These are phyloP conservation scores for Oenanthe oenanthe DNA, from an alignment of 2,113 vertebrate genomes.

Conservation along the genomic window DNA sequence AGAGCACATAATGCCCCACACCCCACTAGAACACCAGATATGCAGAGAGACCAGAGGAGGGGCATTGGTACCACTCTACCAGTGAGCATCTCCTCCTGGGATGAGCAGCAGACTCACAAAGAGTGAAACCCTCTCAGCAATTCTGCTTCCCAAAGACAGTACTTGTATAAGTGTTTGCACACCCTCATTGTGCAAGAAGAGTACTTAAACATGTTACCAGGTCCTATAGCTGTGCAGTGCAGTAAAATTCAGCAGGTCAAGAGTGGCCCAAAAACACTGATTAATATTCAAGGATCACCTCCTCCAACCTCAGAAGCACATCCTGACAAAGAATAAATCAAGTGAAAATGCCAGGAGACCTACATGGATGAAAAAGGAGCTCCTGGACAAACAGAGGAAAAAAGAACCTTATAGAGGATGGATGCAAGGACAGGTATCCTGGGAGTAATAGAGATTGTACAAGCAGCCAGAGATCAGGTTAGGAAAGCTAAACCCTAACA, in stretches of 20 bases:
- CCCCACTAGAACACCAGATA: neutral
- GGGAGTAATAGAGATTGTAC: neutral
- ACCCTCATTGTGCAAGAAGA: neutral
- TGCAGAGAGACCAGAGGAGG: neutral
- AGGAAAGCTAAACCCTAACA: neutral
- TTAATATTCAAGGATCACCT: neutral
- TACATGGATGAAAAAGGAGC: neutral
- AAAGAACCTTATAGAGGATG: neutral
- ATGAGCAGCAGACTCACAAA: neutral
- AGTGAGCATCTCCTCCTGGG: fast-evolving
- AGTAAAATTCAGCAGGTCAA: neutral
- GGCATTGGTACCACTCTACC: neutral
- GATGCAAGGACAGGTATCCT: neutral
- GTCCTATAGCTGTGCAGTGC: neutral
- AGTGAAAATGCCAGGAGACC: neutral
- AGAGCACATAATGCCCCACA: neutral
- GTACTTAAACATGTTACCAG: neutral
- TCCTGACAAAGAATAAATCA: neutral
- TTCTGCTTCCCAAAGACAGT: neutral
- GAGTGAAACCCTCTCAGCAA: neutral
- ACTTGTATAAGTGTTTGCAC: neutral
- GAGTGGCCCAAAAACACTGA: neutral
- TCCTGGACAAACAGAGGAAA: neutral
- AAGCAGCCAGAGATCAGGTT: neutral
- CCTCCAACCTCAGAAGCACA: neutral